Base-by-base conservation (phyloP, 2,113 vertebrate species). In the Lethenteron reissneri region DNA sequence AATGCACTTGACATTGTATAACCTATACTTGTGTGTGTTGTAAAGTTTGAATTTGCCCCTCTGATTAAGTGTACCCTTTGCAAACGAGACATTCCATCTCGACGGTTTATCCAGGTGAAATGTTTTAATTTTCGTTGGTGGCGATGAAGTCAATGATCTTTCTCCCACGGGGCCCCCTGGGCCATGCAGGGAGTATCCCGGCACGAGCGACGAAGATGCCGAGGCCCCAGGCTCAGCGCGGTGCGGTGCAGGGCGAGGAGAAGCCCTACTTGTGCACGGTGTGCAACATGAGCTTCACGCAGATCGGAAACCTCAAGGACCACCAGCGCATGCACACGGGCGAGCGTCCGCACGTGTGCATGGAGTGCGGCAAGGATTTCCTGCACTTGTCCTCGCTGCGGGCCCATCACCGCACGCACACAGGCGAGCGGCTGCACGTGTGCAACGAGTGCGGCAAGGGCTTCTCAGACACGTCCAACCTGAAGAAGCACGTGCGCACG, bases 231-330 rank as follows among this genome's bases (percentile, higher is more conserved):
- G 41, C 41, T 41, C 41, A 41, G 41, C 41, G 41, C 41, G 41
- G 41, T 3, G 41, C 5, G 41, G 41, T 41, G 41, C 94, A 99
- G 77, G 97, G 92, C 79, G 94, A 92, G 95, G 76, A 99, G 77
- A 97, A 96, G 79, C 94, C 94, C 11, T 97, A 99, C 78, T 90
- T 17, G 64, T 68, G 64, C 64, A 17, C 64, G 9, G 64, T 68
- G 25, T 68, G 64, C 25, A 25, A 25, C n/a, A 68, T 17, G 64
- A 25, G n/a, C n/a, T 68, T 68, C 25, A 21, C 25, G 10, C n/a
- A 68, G 64, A 25, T 11, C n/a, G 25, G 64, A 68, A 17, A 68
- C 25, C 64, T 68, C n/a, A 68, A 68, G 25, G 25, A n/a, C 64
- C 64, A 68, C 64, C n/a, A 17, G 64, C n/a, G n/a, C 25, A 25